Percentiles rank a stretch among this genome's conserved stretches.
These are phyloP conservation scores for Celastrina argiolus DNA, from an alignment of 2,888 invertebrate genomes.

Conservation along the genomic window DNA sequence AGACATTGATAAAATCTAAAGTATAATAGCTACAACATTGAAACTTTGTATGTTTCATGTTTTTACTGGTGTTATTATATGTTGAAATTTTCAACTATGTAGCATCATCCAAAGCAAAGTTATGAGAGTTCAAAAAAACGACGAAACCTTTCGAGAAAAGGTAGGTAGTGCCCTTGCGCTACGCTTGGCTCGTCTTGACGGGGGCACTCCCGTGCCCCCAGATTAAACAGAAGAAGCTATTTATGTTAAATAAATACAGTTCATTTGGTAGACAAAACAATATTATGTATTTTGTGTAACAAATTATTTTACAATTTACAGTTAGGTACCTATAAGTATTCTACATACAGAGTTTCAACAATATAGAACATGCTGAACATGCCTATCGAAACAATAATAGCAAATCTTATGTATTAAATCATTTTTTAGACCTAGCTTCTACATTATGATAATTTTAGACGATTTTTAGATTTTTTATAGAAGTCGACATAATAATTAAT, in stretches of 20 bases:
- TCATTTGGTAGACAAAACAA: not conserved
- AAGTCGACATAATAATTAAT: not conserved
- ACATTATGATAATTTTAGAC: not conserved
- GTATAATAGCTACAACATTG: no score
- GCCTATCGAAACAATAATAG: not conserved
- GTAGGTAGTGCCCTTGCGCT: no score
- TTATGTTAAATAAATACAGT: not conserved
- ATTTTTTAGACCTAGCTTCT: not conserved
- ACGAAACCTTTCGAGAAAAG: no score
- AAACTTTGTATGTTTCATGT: no score
- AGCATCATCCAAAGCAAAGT: no score
- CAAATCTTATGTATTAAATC: not conserved
- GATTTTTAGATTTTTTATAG: not conserved
- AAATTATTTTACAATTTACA: slow-evolving; percentile 6
- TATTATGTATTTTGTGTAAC: slow-evolving; percentile 8
- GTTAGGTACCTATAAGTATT: not conserved
- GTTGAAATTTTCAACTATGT: no score
- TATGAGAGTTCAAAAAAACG: no score
- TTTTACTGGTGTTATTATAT: no score
- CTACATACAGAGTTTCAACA: not conserved
- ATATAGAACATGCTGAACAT: not conserved
- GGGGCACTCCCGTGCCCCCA: no score
- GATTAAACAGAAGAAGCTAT: no score
- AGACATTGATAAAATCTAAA: no score
- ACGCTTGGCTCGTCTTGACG: no score